These are phyloP conservation scores for Arrhamphus sclerolepis DNA, from an alignment of 2,797 vertebrate species.

Conservation along the genomic window DNA sequence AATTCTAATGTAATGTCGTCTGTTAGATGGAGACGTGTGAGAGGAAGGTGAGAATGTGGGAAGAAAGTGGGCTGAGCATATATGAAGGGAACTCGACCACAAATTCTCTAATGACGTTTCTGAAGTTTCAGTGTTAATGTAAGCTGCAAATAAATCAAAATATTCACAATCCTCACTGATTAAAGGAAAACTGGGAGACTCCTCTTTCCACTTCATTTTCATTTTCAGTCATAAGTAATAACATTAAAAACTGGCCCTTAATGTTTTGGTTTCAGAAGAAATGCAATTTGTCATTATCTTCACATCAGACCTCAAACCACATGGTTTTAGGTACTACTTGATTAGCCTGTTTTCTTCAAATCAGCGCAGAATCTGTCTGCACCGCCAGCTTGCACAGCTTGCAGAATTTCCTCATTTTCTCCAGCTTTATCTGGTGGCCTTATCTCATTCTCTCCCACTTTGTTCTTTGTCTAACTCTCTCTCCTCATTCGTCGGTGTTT, in stretches of 20 bases:
- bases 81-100: conserved; percentile 37
- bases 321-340: conserved; percentile 40
- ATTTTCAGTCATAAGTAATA: conserved; percentile 45
- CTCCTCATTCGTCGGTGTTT: conserved; percentile 6
- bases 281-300: conserved; percentile 55
- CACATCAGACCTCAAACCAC: conserved; percentile 45
- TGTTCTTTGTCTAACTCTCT: conserved; percentile 26
- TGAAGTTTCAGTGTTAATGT: conserved; percentile 42
- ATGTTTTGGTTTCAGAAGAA: conserved; percentile 45
- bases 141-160: conserved; percentile 18
- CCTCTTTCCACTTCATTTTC: conserved; percentile 39
- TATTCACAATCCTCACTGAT: conserved; percentile 52
- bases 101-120: conserved; percentile 55
- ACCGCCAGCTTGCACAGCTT: conserved; percentile 14
- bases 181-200: conserved; percentile 56
- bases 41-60: conserved; percentile 43
- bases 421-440: neutral
- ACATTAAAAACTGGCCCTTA: conserved; percentile 38
- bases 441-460: conserved; percentile 8
- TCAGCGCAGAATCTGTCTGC: conserved; percentile 14
- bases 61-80: conserved; percentile 43
- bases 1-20: conserved; percentile 51
- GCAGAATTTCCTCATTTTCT: conserved; percentile 11
- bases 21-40: conserved; percentile 41
- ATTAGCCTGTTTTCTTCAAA: conserved; percentile 51